phyloP scores from a whole-genome alignment of 2,113 vertebrate genomes.

The Orycteropus afer region DNA sequence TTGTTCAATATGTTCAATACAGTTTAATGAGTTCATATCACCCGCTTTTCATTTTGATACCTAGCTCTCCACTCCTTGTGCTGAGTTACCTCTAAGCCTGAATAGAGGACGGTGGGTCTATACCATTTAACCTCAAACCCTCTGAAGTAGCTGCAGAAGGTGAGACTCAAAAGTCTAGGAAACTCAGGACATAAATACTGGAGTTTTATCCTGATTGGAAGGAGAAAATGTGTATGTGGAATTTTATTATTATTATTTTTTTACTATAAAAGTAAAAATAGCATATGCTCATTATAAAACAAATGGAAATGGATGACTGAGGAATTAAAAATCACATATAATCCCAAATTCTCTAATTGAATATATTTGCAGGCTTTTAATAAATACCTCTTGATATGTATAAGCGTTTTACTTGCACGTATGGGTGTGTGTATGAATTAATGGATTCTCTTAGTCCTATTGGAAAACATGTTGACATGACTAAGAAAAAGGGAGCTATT shows the following conservation, averaged over 20 bases:
- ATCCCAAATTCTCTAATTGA: neutral
- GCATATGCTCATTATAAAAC: neutral
- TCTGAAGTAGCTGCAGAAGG: neutral
- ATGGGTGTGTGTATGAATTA: too few relatives aligned
- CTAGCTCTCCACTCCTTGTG: neutral
- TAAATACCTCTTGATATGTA: too few relatives aligned
- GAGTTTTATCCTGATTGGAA: neutral
- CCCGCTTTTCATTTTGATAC: neutral
- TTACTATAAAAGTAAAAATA: neutral
- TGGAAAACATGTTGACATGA: conserved; percentile 12
- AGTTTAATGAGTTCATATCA: neutral
- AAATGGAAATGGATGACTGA: too few relatives aligned
- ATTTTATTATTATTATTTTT: neutral
- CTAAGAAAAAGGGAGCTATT: neutral
- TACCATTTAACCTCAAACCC: neutral
- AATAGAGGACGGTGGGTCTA: neutral
- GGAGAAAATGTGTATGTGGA: neutral
- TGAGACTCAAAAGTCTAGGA: neutral
- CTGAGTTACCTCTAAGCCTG: neutral
- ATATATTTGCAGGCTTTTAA: neutral
- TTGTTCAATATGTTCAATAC: conserved; percentile 26
- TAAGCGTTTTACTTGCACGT: too few relatives aligned
- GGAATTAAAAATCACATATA: neutral
- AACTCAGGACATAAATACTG: neutral
- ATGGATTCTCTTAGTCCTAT: neutral